Conservation (phyloP, 2,888 invertebrate genomes). For the Salpingus planirostris region DNA sequence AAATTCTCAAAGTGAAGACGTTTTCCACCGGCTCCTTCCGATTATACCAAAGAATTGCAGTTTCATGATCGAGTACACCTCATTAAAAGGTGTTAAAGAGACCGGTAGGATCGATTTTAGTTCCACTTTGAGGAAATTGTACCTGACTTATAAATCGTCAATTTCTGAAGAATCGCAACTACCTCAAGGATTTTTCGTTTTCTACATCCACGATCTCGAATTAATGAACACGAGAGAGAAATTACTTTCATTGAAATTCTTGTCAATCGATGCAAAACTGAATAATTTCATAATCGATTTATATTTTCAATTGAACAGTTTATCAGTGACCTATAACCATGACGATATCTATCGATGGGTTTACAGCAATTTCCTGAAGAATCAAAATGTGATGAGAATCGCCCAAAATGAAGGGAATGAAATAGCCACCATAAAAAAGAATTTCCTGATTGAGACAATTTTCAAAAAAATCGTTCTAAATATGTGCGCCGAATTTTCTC, state of each 20-base stretch:
- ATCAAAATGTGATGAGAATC: conserved; percentile 11
- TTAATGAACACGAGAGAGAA: conserved; percentile 52
- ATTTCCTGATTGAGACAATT: conserved; percentile 27
- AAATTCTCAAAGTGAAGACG: too few relatives aligned
- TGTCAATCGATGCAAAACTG: conserved; percentile 57
- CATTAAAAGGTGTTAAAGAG: conserved; percentile 59
- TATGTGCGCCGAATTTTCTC: conserved; percentile 59
- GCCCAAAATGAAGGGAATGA: conserved; percentile 4
- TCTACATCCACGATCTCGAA: conserved; percentile 55
- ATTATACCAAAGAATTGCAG: conserved; percentile 76
- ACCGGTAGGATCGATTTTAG: conserved; percentile 62
- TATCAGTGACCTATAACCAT: conserved; percentile 61
- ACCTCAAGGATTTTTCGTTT: conserved; percentile 51
- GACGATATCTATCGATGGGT: conserved; percentile 51
- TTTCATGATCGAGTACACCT: conserved; percentile 60
- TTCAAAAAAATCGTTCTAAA: conserved; percentile 52
- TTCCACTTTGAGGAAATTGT: conserved; percentile 43
- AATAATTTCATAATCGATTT: conserved; percentile 57
- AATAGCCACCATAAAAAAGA: conserved; percentile 5
- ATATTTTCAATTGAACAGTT: conserved; percentile 59
- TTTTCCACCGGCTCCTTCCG: conserved; percentile 60
- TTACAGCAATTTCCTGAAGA: conserved; percentile 47
- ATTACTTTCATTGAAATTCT: conserved; percentile 47
- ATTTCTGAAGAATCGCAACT: conserved; percentile 27
- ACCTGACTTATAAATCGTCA: conserved; percentile 29